Evolutionary conservation across 2,113 vertebrate genomes (phyloP).

Genomic region (Picathartes gymnocephalus): DNA sequence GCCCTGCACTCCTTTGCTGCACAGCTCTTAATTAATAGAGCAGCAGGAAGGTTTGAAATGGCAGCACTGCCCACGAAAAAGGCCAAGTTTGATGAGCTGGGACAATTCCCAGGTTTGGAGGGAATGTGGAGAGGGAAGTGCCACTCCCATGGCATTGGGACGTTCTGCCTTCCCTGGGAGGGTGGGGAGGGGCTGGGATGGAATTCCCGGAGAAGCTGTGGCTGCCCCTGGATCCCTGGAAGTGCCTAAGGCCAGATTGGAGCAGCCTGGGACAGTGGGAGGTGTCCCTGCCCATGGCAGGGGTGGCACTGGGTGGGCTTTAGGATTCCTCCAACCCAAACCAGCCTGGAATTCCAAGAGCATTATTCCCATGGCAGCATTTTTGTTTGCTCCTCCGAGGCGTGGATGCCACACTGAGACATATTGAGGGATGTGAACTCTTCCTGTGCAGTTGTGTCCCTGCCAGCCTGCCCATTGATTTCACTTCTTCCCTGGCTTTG

Average conservation of each 20-base stretch:
- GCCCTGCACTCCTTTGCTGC: not conserved
- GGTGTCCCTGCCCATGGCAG: not conserved
- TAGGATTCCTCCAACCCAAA: not conserved
- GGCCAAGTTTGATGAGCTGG: fast-evolving
- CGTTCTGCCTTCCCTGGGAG: not conserved
- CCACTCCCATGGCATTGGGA: fast-evolving
- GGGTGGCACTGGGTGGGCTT: fast-evolving
- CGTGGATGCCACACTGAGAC: too few species aligned
- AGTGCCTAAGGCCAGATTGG: not conserved
- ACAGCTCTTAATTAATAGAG: fast-evolving
- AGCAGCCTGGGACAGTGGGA: not conserved
- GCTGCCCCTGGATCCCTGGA: not conserved
- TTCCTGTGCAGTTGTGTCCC: not conserved
- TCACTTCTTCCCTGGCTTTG: not conserved
- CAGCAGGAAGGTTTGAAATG: too few species aligned
- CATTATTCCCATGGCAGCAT: too few species aligned
- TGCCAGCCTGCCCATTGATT: not conserved
- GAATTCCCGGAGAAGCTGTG: too few species aligned
- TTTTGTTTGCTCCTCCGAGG: too few species aligned
- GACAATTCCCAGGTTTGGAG: fast-evolving
- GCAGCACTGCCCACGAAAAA: fast-evolving
- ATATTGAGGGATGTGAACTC: too few species aligned
- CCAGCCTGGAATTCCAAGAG: too few species aligned
- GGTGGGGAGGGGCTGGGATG: too few species aligned
- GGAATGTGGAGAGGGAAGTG: fast-evolving